These are phyloP conservation scores for Myotis planiceps DNA, from an alignment of 2,797 vertebrate species.

Conservation along the genomic window DNA sequence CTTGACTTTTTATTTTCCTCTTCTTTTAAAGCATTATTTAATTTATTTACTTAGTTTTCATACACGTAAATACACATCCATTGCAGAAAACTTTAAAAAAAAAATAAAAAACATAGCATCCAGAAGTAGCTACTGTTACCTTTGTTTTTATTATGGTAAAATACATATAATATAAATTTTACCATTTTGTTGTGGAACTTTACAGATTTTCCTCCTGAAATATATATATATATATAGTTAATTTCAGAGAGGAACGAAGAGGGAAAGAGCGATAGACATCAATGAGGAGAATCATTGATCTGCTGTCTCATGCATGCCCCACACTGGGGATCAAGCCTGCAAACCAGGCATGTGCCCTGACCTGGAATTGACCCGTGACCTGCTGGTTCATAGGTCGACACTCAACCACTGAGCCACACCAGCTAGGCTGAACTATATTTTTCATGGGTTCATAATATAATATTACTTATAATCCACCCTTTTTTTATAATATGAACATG, in stretches of 20 bases:
- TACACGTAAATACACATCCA: not conserved
- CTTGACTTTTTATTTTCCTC: not conserved
- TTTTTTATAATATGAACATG: not conserved
- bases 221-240: not conserved
- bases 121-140: not conserved
- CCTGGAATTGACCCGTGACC: not conserved
- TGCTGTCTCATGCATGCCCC: not conserved
- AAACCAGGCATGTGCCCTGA: not conserved
- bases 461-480: not conserved
- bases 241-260: no score
- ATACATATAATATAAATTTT: not conserved
- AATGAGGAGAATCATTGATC: not conserved
- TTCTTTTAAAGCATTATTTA: not conserved
- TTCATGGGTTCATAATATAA: not conserved
- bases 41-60: slow-evolving; percentile 31
- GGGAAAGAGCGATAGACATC: not conserved
- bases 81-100: slow-evolving; percentile 39
- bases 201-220: not conserved
- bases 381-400: not conserved
- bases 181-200: not conserved
- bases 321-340: no score
- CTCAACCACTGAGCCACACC: not conserved
- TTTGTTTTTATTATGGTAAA: not conserved
- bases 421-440: not conserved
- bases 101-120: not conserved